Evolutionary conservation across 2,888 invertebrate genomes (phyloP).

Genomic region (Chromoteleia sp.): DNA sequence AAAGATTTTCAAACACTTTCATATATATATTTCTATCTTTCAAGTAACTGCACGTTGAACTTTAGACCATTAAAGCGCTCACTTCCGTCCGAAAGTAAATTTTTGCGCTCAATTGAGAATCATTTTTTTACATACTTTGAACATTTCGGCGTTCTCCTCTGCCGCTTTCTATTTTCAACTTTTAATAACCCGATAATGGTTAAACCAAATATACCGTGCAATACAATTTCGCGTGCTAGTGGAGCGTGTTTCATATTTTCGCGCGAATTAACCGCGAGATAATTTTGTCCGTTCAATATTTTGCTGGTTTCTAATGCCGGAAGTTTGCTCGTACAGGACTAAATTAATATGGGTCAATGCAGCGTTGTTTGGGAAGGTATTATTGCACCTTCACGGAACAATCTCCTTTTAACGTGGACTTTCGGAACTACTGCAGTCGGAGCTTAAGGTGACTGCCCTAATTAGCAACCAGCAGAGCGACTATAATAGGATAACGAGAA

Average conservation of each 20-base stretch:
- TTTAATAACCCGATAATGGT: constrained; percentile 22
- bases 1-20: constrained; percentile 16
- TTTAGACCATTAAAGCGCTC: constrained; percentile 16
- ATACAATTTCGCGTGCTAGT: constrained; percentile 35
- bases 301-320: constrained; percentile 36
- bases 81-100: constrained; percentile 2
- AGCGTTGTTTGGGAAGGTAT: constrained; percentile 58
- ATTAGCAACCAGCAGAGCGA: constrained; percentile 62
- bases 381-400: constrained; percentile 61
- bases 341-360: constrained; percentile 64
- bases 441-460: constrained; percentile 64
- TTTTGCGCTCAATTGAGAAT: constrained; percentile 3
- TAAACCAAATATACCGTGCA: constrained; percentile 24
- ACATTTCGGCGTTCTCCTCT: not conserved
- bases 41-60: not conserved
- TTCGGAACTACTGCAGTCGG: constrained; percentile 59
- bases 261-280: constrained; percentile 35
- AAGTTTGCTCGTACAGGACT: constrained; percentile 31
- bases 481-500: constrained; percentile 65
- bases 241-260: constrained; percentile 36
- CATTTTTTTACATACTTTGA: not conserved
- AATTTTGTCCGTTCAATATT: constrained; percentile 45
- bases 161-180: not conserved
- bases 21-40: constrained; percentile 14
- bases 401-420: constrained; percentile 61